Evolutionary conservation across 1,140 invertebrate genomes (phyloP), one percentile per base, ranked within the genome.

Genomic region (Trichoplusia ni): DNA sequence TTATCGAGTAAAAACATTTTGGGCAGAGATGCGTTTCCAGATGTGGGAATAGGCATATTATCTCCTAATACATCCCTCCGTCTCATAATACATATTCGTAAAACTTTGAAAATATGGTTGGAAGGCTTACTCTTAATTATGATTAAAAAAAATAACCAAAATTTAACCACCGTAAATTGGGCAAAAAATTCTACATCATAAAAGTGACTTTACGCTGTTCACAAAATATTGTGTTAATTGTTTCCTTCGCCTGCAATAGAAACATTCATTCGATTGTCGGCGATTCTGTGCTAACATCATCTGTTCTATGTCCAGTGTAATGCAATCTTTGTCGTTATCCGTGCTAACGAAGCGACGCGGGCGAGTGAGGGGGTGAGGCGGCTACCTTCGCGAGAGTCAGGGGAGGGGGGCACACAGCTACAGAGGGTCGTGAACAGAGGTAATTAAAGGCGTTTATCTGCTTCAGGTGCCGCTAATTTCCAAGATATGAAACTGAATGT

Each of bases 371-470:
- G 51, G 64, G 44, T 54, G 53, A 37, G 46, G 18, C 14, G 35
- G 49, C 63, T 47, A 44, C 54, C 44, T 42, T 14, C 65, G 46
- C 19, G 19, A 13, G 13, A 42, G n/a, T 6, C 4, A 44, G 61
- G 64, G 13, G 46, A 59, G 8, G 19, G 56, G 38, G 35, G 6
- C 51, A 25, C 4, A 47, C 37, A 42, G 13, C 7, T 44, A 51
- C 49, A 13, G 69, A 25, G 59, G 21, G 9, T 40, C 23, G 60
- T 66, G 59, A 56, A 70, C 68, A 69, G 58, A 65, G 71, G 80
- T 79, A 82, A 81, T 81, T 82, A 81, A 77, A 77, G 71, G 71
- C 80, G 76, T 79, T 79, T 80, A 82, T 82, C 74, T 71, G 63
- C 37, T 44, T 46, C 74, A 73, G 71, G 74, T 73, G 74, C 46